Evolutionary conservation across 2,797 vertebrate genomes (phyloP), one percentile per base, ranked within the genome.

Genomic region (Mormyrops boulengeri): DNA sequence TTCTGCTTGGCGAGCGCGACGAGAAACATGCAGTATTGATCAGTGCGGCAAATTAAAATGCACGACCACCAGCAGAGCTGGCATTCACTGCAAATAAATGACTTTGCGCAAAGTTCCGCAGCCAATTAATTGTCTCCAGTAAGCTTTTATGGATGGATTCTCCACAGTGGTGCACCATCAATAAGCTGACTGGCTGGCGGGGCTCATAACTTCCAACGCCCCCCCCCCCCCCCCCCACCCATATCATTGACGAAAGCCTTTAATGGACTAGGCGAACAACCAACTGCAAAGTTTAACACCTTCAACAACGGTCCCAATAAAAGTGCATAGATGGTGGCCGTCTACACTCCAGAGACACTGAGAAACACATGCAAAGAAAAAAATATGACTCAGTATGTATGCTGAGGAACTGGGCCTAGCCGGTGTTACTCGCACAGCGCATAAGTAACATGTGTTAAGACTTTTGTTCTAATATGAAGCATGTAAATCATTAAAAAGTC

Each of bases 91-190:
- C 38, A 88, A 41, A 73, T 89, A 73, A 52, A 90, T 89, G 87
- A 87, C 12, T 60, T 91, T 57, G 7, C 90, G 7, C 41, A 87
- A 57, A 85, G 89, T 26, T 85, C 53, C 88, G 34, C n/a, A 88
- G 84, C 73, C 11, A 47, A 90, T 91, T 91, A 90, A 85, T 34
- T 91, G 44, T 91, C 90, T 88, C 80, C 87, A 88, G 38, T 66
- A 89, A 85, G 2, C 73, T 62, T 90, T 91, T 92, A 88, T 57
- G 87, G 30, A 85, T 60, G 55, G 38, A 60, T 9, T 62, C 55
- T 82, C 47, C 26, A 50, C 22, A 85, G 47, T 50, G 22, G 50
- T 57, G 77, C 91, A 89, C 88, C 49, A 19, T 89, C 87, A 89
- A 73, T 53, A 73, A 90, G 86, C 44, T 0, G 88, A 89, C 89